Evolutionary conservation across 2,113 vertebrate genomes (phyloP).

Genomic region (Nipponia nippon): DNA sequence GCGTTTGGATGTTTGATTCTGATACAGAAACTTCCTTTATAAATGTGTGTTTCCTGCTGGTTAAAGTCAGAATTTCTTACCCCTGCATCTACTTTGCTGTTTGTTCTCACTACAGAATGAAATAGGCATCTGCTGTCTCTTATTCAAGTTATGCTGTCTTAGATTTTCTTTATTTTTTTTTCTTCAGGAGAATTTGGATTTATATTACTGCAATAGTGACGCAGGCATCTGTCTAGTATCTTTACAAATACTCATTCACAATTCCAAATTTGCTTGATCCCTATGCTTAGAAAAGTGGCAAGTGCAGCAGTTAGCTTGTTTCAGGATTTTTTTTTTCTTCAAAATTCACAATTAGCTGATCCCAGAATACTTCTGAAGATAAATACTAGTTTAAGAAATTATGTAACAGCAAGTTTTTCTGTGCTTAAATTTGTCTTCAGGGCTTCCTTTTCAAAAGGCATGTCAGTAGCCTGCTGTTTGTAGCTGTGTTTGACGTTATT

Average conservation of each 20-base stretch:
- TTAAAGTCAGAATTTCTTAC: not conserved
- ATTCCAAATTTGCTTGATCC: slow-evolving; percentile 1
- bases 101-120: not conserved
- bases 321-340: not conserved
- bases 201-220: not conserved
- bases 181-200: not conserved
- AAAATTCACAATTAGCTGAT: slow-evolving; percentile 11
- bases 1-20: not conserved
- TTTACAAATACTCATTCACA: not conserved
- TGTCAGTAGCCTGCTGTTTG: not conserved
- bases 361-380: not conserved
- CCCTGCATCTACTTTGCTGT: not conserved
- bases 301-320: not conserved
- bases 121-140: not conserved
- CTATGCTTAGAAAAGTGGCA: not conserved
- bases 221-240: not conserved
- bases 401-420: not conserved
- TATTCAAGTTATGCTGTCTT: not conserved
- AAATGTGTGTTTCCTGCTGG: not conserved
- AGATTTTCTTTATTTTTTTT: not conserved
- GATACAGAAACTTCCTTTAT: not conserved
- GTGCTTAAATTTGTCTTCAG: not conserved
- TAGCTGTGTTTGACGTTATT: not conserved
- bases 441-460: not conserved
- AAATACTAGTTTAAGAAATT: not conserved